Conservation (phyloP, 2,888 invertebrate species). For the Coleophora flavipennella region DNA sequence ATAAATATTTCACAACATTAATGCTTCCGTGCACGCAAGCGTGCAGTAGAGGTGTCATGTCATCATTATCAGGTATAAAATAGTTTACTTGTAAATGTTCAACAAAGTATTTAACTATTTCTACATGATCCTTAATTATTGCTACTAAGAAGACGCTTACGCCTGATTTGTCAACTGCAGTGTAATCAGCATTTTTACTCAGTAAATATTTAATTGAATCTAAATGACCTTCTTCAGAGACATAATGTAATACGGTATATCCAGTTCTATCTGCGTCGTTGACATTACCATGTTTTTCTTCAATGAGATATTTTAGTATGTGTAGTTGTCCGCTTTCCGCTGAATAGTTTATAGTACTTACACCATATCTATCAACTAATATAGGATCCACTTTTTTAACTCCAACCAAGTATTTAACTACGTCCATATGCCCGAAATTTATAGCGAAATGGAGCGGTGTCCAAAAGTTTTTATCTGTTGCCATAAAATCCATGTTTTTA, state of each 20-base stretch:
- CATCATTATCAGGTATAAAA: background rate
- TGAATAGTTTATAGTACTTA: background rate
- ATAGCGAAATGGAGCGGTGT: background rate
- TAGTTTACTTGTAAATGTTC: slow-evolving; percentile 1
- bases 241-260: background rate
- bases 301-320: background rate
- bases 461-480: background rate
- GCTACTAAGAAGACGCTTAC: background rate
- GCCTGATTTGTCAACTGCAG: too few species aligned
- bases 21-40: too few species aligned
- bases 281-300: background rate
- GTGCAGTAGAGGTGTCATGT: slow-evolving; percentile 1
- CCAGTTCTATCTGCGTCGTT: background rate
- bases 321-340: background rate
- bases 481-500: background rate
- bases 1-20: too few species aligned
- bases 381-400: background rate
- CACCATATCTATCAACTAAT: background rate
- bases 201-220: background rate
- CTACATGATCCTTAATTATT: background rate
- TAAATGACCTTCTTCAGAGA: background rate
- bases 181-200: too few species aligned
- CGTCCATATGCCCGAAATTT: background rate
- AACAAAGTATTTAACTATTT: slow-evolving; percentile 1
- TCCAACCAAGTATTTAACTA: slow-evolving; percentile 1